Conservation (phyloP, 2,888 invertebrate species). For the Chloroclysta siterata region DNA sequence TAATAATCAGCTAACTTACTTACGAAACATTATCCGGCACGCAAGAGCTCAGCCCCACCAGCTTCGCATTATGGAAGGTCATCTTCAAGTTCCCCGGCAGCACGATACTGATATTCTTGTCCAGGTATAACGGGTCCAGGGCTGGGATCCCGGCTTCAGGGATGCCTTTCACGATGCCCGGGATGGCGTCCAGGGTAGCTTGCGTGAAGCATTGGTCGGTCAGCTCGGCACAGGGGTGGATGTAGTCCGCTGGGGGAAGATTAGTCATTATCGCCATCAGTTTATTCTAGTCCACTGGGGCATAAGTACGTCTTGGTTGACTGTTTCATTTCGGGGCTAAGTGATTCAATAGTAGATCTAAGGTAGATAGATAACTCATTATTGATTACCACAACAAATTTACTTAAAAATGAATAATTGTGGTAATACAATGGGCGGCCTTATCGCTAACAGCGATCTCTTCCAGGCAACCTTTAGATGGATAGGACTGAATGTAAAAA, state of each 20-base stretch:
- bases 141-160: slow-evolving; percentile 74
- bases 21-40: slow-evolving; percentile 78
- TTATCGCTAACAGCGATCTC: too few relatives aligned
- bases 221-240: slow-evolving; percentile 73
- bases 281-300: too few relatives aligned
- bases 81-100: slow-evolving; percentile 76
- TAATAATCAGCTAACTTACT: slow-evolving; percentile 58
- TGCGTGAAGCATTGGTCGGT: slow-evolving; percentile 79
- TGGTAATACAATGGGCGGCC: too few relatives aligned
- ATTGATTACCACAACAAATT: too few relatives aligned
- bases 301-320: too few relatives aligned
- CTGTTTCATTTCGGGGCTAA: too few relatives aligned
- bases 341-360: too few relatives aligned
- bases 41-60: slow-evolving; percentile 70
- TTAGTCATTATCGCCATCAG: too few relatives aligned
- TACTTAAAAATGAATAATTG: too few relatives aligned
- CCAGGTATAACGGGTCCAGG: slow-evolving; percentile 70
- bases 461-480: too few relatives aligned
- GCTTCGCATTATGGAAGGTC: slow-evolving; percentile 77
- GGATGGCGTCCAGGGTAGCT: slow-evolving; percentile 73
- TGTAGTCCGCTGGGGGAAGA: slow-evolving; percentile 70
- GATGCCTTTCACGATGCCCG: slow-evolving; percentile 75
- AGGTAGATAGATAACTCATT: too few relatives aligned
- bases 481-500: too few relatives aligned
- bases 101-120: slow-evolving; percentile 73